Evolutionary conservation across 2,113 vertebrate species (phyloP).

Genomic region (Motacilla alba): DNA sequence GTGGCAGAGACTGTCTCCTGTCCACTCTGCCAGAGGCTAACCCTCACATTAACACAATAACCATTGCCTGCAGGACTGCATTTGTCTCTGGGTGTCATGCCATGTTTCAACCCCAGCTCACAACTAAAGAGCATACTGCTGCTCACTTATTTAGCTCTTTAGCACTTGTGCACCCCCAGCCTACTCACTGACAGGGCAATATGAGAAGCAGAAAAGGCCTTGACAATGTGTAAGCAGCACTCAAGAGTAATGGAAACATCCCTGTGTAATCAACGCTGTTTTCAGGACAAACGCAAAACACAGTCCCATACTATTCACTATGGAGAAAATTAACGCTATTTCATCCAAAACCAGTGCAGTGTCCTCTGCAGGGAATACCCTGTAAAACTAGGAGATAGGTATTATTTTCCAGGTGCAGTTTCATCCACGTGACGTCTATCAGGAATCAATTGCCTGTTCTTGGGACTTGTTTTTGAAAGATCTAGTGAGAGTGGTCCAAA

Average conservation of each 20-base stretch:
- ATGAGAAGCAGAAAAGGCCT: background rate
- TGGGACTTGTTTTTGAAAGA: background rate
- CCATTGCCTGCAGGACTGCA: background rate
- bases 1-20: background rate
- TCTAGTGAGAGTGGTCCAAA: background rate
- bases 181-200: background rate
- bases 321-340: background rate
- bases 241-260: background rate
- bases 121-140: background rate
- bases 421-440: background rate
- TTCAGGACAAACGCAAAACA: background rate
- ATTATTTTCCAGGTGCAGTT: background rate
- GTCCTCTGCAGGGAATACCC: background rate
- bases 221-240: background rate
- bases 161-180: background rate
- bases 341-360: background rate
- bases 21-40: background rate
- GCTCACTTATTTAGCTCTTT: background rate
- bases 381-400: background rate
- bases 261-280: background rate
- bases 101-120: background rate
- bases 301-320: background rate
- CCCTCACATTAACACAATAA: rapidly evolving
- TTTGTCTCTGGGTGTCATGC: background rate
- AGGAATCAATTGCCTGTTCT: background rate